phyloP scores from a whole-genome alignment of 2,797 vertebrate genomes.

The Alcedo quadribrachys region DNA sequence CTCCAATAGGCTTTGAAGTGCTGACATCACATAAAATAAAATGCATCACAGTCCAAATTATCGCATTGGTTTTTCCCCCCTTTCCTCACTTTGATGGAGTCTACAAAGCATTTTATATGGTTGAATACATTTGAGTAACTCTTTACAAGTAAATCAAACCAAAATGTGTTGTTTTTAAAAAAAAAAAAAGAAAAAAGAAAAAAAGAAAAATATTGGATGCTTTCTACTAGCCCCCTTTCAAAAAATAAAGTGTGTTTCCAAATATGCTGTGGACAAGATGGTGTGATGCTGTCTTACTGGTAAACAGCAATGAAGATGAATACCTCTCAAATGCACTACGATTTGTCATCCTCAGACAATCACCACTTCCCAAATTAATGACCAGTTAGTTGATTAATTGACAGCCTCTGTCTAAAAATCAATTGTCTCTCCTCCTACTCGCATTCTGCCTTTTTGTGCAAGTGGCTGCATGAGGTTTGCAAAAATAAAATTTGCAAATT shows the following conservation, averaged over 20 bases:
- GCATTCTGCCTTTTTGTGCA: not conserved
- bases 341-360: slow-evolving; percentile 6
- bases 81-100: slow-evolving; percentile 66
- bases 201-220: not conserved
- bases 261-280: slow-evolving; percentile 58
- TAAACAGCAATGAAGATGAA: slow-evolving; percentile 54
- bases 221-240: not conserved
- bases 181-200: not conserved
- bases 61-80: slow-evolving; percentile 38
- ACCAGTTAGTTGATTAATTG: not conserved
- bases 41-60: slow-evolving; percentile 66
- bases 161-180: not conserved
- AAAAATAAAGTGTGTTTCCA: slow-evolving; percentile 42
- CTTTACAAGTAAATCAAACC: slow-evolving; percentile 66
- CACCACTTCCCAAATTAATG: not conserved
- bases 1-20: slow-evolving; percentile 68
- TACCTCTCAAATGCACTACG: not conserved
- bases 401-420: not conserved
- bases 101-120: slow-evolving; percentile 72
- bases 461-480: slow-evolving; percentile 31
- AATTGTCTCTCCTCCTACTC: not conserved
- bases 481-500: slow-evolving; percentile 74
- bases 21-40: slow-evolving; percentile 75
- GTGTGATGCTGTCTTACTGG: not conserved
- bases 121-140: slow-evolving; percentile 70